A percentile compares a stretch with the other conserved stretches of the same genome.
phyloP scores from a whole-genome alignment of 1,140 invertebrate genomes.

The Aphis gossypii region DNA sequence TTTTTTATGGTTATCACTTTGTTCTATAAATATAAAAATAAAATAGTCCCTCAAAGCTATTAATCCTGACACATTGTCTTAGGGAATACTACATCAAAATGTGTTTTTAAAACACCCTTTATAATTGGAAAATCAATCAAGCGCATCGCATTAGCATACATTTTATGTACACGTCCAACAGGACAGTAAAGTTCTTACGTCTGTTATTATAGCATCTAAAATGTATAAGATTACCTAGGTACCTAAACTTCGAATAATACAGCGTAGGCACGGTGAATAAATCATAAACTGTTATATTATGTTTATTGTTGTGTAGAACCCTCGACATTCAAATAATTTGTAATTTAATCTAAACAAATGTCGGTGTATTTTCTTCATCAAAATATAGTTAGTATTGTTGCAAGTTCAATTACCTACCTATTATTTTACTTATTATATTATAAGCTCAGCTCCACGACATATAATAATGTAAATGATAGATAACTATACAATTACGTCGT shows the following conservation, averaged over 20 bases:
- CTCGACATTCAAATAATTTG: not conserved
- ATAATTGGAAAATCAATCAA: not conserved
- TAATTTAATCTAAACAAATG: not conserved
- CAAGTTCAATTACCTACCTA: not conserved
- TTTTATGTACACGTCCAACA: not conserved
- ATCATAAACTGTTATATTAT: not conserved
- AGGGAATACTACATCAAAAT: not conserved
- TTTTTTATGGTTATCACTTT: conserved; percentile 4
- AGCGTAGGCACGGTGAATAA: not conserved
- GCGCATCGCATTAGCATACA: not conserved
- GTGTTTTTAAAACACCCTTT: not conserved
- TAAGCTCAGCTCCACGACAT: not conserved
- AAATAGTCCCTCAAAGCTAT: not conserved
- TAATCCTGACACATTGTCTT: not conserved
- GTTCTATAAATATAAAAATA: not conserved
- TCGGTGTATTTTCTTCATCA: not conserved
- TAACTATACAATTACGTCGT: not conserved
- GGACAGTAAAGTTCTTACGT: not conserved
- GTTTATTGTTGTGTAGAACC: not conserved
- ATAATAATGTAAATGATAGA: not conserved
- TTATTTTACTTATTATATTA: not conserved
- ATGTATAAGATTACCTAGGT: not conserved
- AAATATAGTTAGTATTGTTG: not conserved
- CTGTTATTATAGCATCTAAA: not conserved
- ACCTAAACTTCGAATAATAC: not conserved